These are phyloP conservation scores for Crocodylus rhombifer DNA, from an alignment of 2,797 vertebrate genomes.

Conservation along the genomic window DNA sequence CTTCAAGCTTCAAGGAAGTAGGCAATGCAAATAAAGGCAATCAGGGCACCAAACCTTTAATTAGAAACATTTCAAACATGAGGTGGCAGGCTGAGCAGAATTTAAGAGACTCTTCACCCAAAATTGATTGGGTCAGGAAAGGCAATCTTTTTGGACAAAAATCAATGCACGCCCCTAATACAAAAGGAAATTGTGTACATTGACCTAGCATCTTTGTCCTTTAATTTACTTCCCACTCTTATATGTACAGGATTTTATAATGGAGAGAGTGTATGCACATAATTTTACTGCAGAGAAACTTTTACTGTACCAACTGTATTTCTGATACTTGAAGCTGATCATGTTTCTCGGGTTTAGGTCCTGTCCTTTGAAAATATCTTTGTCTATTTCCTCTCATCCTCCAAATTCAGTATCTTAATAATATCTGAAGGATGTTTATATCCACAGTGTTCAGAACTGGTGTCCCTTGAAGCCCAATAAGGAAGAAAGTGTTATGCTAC, in stretches of 20 bases:
- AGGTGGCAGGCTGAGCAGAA: accelerated
- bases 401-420: not conserved
- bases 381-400: not conserved
- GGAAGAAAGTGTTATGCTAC: not conserved
- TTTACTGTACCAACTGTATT: not conserved
- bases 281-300: not conserved
- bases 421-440: not conserved
- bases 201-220: not conserved
- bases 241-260: not conserved
- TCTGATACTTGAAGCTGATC: not conserved
- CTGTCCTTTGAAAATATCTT: not conserved
- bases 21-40: not conserved
- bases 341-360: not conserved
- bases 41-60: not conserved
- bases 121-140: not conserved
- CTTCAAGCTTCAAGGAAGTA: not conserved
- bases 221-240: accelerated
- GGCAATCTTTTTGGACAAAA: not conserved
- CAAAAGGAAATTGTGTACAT: not conserved
- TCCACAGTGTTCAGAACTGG: not conserved
- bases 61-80: not conserved
- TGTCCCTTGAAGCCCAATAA: not conserved
- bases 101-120: not conserved
- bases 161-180: not conserved
- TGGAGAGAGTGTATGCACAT: not conserved